Base-by-base conservation (phyloP, 2,113 vertebrate genomes). In the Macroglossus sobrinus region DNA sequence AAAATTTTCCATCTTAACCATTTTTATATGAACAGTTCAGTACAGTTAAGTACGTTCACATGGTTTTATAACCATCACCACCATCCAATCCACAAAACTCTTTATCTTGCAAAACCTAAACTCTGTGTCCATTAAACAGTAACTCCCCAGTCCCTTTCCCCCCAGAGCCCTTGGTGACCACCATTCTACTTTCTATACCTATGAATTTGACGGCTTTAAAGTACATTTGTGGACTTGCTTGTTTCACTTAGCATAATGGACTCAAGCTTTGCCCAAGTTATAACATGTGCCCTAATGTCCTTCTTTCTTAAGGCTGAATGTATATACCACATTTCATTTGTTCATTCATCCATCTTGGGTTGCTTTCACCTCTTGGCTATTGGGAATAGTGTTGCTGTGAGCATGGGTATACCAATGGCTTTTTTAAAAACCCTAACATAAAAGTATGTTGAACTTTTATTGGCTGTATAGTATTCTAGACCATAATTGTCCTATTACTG, bases 91-190 rank as follows among this genome's bases (percentile, higher is more conserved):
- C 59, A 3, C 50, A 80, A 53, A 91, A 28, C 12, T 26, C 43
- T 45, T 47, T 53, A n/a, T 81, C 55, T 94, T 82, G 4, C 2
- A 40, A 55, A 75, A 76, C 43, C 50, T 28, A 75, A 80, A 61
- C 33, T 92, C 43, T 79, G 4, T 63, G 26, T 7, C 50, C 28
- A 45, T 74, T 61, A 14, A 68, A 40, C 74, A 63, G 7, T 28
- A 12, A 19, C 24, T 9, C 26, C 10, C 9, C 40, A 18, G 21
- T 43, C 18, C 9, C 2, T 12, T 14, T 0, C 35, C 22, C 6
- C n/a, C 7, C n/a, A 5, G n/a, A 30, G 33, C 7, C 26, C 18
- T 10, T 33, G 47, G 55, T 15, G 71, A 26, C 16, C 21, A 45
- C n/a, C 9, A 5, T 66, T 66, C 71, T 63, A 14, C 57, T 43